A percentile compares a stretch with the other conserved stretches of the same genome.
Conservation (phyloP, 2,888 invertebrate species). For the Ormyrus rosae region DNA sequence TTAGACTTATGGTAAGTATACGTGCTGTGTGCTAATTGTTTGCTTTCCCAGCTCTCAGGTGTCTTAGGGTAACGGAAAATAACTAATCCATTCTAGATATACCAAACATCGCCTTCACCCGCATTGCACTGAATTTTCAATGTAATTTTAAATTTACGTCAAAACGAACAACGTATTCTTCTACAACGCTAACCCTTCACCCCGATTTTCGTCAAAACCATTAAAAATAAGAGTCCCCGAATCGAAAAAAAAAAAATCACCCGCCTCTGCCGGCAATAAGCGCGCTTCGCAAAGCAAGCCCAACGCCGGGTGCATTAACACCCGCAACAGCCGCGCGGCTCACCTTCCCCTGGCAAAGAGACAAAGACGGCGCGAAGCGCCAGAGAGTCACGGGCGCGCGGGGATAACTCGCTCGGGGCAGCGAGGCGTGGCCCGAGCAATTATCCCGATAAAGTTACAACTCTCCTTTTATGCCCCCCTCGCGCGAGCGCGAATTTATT, state of each 20-base stretch:
- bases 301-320: slow-evolving; percentile 21
- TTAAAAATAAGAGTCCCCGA: too few relatives aligned
- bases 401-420: slow-evolving; percentile 55
- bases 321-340: slow-evolving; percentile 15
- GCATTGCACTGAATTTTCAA: too few relatives aligned
- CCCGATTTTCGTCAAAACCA: too few relatives aligned
- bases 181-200: too few relatives aligned
- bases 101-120: too few relatives aligned
- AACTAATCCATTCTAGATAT: not conserved
- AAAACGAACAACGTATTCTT: too few relatives aligned
- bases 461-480: slow-evolving; percentile 69
- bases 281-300: not conserved
- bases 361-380: not conserved
- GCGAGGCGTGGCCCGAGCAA: slow-evolving; percentile 71
- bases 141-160: too few relatives aligned
- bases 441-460: slow-evolving; percentile 73
- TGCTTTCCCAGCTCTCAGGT: slow-evolving; percentile 63
- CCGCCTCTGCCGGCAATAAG: too few relatives aligned
- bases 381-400: slow-evolving; percentile 62
- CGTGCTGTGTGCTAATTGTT: slow-evolving; percentile 70
- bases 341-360: slow-evolving; percentile 3
- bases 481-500: slow-evolving; percentile 68
- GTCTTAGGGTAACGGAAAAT: slow-evolving; percentile 5
- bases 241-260: too few relatives aligned
- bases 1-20: slow-evolving; percentile 34